Evolutionary conservation across 2,888 invertebrate genomes (phyloP), one percentile per base, ranked within the genome.

Genomic region (Brenthis hecate): DNA sequence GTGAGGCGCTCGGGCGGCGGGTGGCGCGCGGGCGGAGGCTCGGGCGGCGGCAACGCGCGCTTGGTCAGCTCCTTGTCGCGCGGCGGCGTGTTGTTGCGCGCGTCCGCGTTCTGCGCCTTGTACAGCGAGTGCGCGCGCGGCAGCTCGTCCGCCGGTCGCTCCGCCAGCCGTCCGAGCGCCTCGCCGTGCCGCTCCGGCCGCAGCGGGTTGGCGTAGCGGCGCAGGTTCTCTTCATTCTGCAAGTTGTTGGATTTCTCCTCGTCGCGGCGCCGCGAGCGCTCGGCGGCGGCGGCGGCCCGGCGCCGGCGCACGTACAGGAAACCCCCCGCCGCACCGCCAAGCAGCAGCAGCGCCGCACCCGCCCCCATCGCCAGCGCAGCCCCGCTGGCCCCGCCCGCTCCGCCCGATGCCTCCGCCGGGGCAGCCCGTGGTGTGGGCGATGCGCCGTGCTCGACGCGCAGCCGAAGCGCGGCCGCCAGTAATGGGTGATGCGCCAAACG

Each of bases 241-340:
- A 97, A 88, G 86, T 98, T 98, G 86, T 98, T 98, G 3, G 97
- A 96, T 85, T 97, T 97, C 81, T 97, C 97, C 81, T 97, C 97
- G 81, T 97, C 96, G 81, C 96, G 95, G 79, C 95, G 94, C 53
- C 92, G 89, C 75, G 94, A 87, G 74, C 58, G 66, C 58, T 66
- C 66, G 5, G 66, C 81, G 16, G 77, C 79, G 63, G 87, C 83
- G 28, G 85, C 80, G 13, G 83, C 80, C 11, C 84, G 82, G 72
- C 81, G 19, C 54, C 78, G 69, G 3, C 84, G 84, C 70, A 81
- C 11, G 62, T 76, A 61, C 56, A 81, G 67, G 68, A 72, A 73
- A 0, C 74, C 92, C 72, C 88, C 91, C 56, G 89, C 93, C 11
- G 77, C 81, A 13, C 75, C 79, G 36, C 76, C 78, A 72, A 77